Evolutionary conservation across 1,140 invertebrate genomes (phyloP).

Genomic region (Monochamus saltuarius): DNA sequence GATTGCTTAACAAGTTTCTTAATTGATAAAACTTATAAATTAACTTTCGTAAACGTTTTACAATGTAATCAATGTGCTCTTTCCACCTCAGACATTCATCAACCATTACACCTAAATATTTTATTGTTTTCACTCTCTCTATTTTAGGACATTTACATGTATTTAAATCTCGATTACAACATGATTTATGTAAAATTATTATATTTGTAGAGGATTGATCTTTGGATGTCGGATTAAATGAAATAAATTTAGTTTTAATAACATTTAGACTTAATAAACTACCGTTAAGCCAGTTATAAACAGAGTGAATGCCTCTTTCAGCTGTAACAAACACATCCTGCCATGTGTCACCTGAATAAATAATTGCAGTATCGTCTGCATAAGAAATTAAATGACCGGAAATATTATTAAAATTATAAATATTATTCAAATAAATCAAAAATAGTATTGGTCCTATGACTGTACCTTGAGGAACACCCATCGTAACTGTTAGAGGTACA

Average conservation of each 20-base stretch:
- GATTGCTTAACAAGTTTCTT: background rate
- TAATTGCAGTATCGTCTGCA: too few species aligned
- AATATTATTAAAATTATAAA: too few species aligned
- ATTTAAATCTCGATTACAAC: background rate
- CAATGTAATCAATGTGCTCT: background rate
- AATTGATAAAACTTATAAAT: background rate
- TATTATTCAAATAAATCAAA: too few species aligned
- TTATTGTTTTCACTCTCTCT: background rate
- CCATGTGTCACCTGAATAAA: too few species aligned
- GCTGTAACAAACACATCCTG: too few species aligned
- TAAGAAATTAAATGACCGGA: too few species aligned
- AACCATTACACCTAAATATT: conserved; percentile 2
- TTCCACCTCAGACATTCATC: conserved; percentile 5
- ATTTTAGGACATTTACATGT: background rate
- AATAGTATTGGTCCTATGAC: conserved; percentile 11
- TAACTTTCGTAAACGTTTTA: background rate
- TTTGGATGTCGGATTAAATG: background rate
- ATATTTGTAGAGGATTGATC: background rate
- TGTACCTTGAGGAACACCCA: conserved; percentile 11
- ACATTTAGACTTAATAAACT: conserved; percentile 4
- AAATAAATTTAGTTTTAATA: conserved; percentile 1
- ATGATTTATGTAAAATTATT: background rate
- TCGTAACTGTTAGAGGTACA: background rate
- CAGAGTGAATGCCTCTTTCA: too few species aligned
- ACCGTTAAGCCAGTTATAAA: background rate